phyloP scores from a whole-genome alignment of 2,888 invertebrate species.

The Gari tellinella region DNA sequence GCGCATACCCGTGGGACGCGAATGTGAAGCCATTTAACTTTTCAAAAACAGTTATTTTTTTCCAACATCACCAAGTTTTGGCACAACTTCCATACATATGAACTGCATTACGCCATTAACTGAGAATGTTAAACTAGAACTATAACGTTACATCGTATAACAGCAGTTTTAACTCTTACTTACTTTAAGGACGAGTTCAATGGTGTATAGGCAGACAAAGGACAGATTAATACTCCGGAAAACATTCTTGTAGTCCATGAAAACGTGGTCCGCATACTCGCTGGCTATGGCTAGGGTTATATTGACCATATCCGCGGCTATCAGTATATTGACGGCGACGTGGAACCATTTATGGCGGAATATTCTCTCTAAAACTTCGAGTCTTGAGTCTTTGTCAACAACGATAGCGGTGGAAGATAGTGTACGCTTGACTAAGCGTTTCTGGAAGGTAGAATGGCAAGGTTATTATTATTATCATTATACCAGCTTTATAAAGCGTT shows the following conservation, averaged over 20 bases:
- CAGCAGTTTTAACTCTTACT: no score
- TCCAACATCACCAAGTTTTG: no score
- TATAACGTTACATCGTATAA: no score
- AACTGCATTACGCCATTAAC: no score
- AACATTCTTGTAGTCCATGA: slow-evolving; percentile 51
- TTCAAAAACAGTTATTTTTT: no score
- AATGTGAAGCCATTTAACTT: no score
- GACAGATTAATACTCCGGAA: slow-evolving; percentile 68
- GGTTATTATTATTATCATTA: not conserved
- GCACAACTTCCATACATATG: no score
- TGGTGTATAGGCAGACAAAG: slow-evolving; percentile 71
- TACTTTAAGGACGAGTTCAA: slow-evolving; percentile 75
- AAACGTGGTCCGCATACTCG: slow-evolving; percentile 47
- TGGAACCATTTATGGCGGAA: slow-evolving; percentile 64
- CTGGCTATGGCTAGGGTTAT: slow-evolving; percentile 62
- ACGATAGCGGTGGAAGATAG: slow-evolving; percentile 40
- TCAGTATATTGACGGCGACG: slow-evolving; percentile 63
- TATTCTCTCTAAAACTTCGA: slow-evolving; percentile 42
- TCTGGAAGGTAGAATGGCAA: not conserved
- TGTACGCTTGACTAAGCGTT: not conserved
- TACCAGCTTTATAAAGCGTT: no score
- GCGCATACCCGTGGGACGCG: no score
- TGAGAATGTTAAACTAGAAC: no score
- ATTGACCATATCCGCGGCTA: slow-evolving; percentile 71
- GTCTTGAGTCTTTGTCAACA: slow-evolving; percentile 34